Conservation (phyloP, 2,888 invertebrate species). For the Auanema sp. region DNA sequence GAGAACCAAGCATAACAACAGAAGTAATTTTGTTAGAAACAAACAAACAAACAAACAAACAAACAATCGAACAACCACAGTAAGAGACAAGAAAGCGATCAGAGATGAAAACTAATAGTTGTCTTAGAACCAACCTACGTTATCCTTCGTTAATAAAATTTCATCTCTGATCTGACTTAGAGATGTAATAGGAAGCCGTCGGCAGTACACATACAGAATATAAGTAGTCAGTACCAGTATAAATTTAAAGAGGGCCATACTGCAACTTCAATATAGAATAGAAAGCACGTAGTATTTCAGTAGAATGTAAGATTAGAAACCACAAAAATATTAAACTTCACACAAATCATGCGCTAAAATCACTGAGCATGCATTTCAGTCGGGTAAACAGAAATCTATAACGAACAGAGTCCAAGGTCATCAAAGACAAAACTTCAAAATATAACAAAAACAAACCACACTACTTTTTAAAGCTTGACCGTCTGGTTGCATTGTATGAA, state of each 20-base stretch:
- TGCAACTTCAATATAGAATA: conserved; percentile 10
- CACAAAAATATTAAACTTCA: no score
- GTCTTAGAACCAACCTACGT: conserved; percentile 28
- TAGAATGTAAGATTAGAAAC: no score
- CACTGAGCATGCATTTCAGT: no score
- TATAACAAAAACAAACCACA: no score
- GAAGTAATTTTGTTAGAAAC: conserved; percentile 10
- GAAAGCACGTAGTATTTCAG: no score
- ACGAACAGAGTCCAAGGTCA: no score
- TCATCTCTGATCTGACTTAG: conserved; percentile 31
- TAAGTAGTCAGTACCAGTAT: conserved; percentile 26
- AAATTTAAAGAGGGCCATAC: conserved; percentile 21
- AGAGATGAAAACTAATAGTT: background rate
- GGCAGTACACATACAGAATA: conserved; percentile 30
- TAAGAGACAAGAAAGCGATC: conserved; percentile 9
- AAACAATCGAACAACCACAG: conserved; percentile 13
- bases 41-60: conserved; percentile 15
- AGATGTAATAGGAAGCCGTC: conserved; percentile 30
- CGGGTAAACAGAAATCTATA: no score
- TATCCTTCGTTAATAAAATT: conserved; percentile 28
- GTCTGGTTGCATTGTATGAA: no score
- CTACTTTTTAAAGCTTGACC: no score
- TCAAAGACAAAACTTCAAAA: no score
- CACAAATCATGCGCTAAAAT: no score
- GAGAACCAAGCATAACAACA: conserved; percentile 11